Evolutionary conservation across 2,888 invertebrate species (phyloP).

Genomic region (Odontomyia ornata): DNA sequence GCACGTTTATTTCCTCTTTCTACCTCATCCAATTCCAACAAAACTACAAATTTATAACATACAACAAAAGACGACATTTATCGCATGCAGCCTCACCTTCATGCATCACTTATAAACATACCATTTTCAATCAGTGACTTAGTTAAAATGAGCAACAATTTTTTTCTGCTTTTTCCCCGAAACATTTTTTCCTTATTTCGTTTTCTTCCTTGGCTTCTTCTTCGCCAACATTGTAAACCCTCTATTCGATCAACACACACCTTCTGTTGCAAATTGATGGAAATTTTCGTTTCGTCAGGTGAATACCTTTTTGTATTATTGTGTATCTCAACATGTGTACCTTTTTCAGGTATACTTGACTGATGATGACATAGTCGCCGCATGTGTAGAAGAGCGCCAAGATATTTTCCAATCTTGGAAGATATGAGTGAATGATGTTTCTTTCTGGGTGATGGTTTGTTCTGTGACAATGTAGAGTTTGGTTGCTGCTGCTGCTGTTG

Average conservation of each 20-base stretch:
- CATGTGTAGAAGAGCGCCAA: not conserved
- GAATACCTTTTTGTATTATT: slow-evolving; percentile 4
- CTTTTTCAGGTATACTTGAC: not conserved
- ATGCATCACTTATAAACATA: not conserved
- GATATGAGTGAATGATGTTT: too few species aligned
- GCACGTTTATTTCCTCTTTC: not conserved
- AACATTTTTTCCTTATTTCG: too few species aligned
- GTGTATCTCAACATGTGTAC: not conserved
- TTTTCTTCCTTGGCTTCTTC: not conserved
- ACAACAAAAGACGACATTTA: not conserved
- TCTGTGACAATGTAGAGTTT: too few species aligned
- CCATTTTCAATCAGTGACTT: not conserved
- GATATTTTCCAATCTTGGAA: not conserved
- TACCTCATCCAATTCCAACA: not conserved
- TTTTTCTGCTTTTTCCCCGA: too few species aligned
- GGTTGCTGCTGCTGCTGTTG: too few species aligned
- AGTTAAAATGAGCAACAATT: too few species aligned
- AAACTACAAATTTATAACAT: not conserved
- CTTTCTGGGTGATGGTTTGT: too few species aligned
- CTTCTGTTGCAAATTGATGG: slow-evolving; percentile 10
- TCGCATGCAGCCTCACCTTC: not conserved
- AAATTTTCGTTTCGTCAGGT: slow-evolving; percentile 1
- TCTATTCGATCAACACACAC: not conserved
- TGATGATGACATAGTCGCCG: not conserved
- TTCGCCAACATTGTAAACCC: not conserved